Evolutionary conservation across 1,140 invertebrate genomes (phyloP), one percentile per base, ranked within the genome.

Genomic region (Drosophila auraria): DNA sequence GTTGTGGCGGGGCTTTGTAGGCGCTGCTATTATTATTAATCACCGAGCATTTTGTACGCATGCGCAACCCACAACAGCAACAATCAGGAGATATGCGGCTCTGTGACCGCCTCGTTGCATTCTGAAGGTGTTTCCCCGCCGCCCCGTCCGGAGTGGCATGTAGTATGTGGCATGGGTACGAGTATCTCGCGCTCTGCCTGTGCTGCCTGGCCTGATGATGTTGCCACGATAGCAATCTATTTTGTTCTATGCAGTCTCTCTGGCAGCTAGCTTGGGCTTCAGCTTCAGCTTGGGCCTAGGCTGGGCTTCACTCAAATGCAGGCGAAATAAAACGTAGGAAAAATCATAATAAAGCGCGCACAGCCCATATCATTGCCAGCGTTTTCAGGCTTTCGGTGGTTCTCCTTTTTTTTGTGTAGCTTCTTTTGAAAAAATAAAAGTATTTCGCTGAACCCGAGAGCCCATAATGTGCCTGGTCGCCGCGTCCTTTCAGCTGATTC

Each of bases 171-270:
- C 54, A 78, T 78, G 58, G 47, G 77, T 72, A 78, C n/a, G 54
- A 57, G 54, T 57, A 56, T 78, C 47, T 63, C 59, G 60, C 56
- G 70, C 71, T 70, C 63, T 68, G 59, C 65, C 83, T 81, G 62
- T 79, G 25, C 27, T 36, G 33, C 11, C 33, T 78, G 56, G 78
- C 82, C 86, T 89, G 87, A 91, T 91, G 87, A 91, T 91, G 87
- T 91, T 91, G 80, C 80, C 87, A 91, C 87, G 87, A 91, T 91
- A 91, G 87, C 87, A 91, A 91, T 91, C 87, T 91, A 91, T 91
- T 91, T 91, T 91, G 87, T 91, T 87, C 89, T 91, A 89, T 92
- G 90, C 86, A 72, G 74, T 82, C 74, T 57, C 54, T 57, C 33
- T 40, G 54, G 80, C 70, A 72, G 74, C 51, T 64, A 72, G 74